Conservation (phyloP, 1,140 invertebrate species). For the Pogonomyrmex californicus region DNA sequence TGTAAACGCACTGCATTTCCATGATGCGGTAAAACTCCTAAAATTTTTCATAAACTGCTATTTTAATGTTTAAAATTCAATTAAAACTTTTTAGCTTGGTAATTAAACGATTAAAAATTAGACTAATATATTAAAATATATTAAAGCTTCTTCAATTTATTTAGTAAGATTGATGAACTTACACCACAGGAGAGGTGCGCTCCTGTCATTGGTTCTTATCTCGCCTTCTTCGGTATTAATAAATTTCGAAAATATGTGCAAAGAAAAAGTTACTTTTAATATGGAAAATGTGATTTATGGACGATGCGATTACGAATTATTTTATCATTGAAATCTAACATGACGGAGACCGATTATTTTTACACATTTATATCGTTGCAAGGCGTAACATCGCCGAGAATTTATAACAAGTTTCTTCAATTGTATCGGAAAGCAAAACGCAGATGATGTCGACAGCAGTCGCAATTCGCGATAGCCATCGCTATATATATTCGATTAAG, state of each 20-base stretch:
- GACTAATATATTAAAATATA: neutral
- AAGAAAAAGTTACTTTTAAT: neutral
- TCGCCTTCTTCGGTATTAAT: neutral
- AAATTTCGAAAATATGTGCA: neutral
- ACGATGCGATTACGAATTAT: neutral
- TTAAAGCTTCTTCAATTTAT: neutral
- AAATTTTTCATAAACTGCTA: neutral
- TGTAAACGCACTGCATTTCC: neutral
- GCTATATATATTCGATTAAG: neutral
- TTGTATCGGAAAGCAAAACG: slow-evolving; percentile 7
- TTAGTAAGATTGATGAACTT: neutral
- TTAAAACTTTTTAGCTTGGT: slow-evolving; percentile 22
- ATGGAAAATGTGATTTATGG: neutral
- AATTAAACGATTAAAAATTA: neutral
- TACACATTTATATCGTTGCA: neutral
- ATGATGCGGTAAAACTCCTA: neutral
- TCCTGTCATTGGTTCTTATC: neutral
- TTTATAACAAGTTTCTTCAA: neutral
- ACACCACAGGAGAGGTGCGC: neutral
- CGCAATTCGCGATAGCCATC: slow-evolving; percentile 1
- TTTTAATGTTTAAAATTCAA: neutral
- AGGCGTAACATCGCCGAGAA: neutral
- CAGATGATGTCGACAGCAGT: slow-evolving; percentile 35
- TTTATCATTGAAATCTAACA: neutral
- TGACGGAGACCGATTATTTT: neutral